These are phyloP conservation scores for Coregonus clupeaformis DNA, from an alignment of 2,113 vertebrate species.

Conservation along the genomic window DNA sequence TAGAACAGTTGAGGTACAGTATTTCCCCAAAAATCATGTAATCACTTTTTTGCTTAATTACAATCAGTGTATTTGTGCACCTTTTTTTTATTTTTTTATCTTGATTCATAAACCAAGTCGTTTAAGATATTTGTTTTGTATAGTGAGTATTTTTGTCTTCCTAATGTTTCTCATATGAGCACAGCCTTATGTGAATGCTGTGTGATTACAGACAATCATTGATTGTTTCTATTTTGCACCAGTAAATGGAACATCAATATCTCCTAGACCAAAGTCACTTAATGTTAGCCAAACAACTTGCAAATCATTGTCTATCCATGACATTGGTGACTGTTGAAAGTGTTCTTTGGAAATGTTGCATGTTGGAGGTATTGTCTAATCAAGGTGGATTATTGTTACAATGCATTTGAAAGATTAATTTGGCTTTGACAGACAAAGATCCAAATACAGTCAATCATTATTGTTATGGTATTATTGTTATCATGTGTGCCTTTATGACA, in stretches of 20 bases:
- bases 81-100: slow-evolving; percentile 32
- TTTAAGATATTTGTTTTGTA: slow-evolving; percentile 15
- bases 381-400: slow-evolving; percentile 25
- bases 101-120: slow-evolving; percentile 50
- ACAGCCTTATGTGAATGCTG: slow-evolving; percentile 45
- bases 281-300: too few species aligned
- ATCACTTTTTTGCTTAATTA: slow-evolving; percentile 54
- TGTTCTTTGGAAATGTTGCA: not conserved
- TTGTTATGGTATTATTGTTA: too few species aligned
- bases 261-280: slow-evolving; percentile 52
- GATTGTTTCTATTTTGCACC: slow-evolving; percentile 36
- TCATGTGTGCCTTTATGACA: not conserved
- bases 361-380: not conserved
- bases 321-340: too few species aligned
- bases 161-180: slow-evolving; percentile 28
- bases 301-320: not conserved
- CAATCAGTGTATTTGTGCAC: slow-evolving; percentile 63
- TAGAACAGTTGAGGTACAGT: too few species aligned
- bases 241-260: slow-evolving; percentile 24
- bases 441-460: not conserved
- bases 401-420: not conserved
- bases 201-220: slow-evolving; percentile 63
- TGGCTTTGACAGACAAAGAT: not conserved
- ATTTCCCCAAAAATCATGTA: slow-evolving; percentile 42
- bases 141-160: slow-evolving; percentile 20